Percentiles rank a stretch among this genome's conserved stretches.
Conservation (phyloP, 2,797 vertebrate genomes). For the Halcyon badia region DNA sequence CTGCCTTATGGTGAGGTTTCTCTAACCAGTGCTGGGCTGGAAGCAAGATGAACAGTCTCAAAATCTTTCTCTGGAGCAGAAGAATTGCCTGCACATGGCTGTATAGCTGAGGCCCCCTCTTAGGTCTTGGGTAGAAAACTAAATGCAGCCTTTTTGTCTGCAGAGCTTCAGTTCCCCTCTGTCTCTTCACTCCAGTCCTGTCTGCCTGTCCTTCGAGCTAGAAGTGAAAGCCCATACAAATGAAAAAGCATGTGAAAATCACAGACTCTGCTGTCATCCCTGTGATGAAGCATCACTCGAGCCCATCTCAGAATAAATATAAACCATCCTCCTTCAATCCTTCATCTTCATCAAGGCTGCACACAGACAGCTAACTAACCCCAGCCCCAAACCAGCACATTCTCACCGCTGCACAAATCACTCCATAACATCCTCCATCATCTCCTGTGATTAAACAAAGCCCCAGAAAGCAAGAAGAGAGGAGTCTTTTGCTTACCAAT, state of each 20-base stretch:
- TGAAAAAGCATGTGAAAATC: constrained; percentile 1
- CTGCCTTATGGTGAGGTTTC: neutral
- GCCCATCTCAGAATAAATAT: constrained; percentile 10
- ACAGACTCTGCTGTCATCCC: constrained; percentile 6
- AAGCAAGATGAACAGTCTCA: neutral
- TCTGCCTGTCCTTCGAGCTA: neutral
- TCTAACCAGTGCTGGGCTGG: neutral
- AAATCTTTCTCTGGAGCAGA: neutral
- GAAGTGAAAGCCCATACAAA: neutral
- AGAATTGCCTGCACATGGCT: neutral
- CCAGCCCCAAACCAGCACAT: neutral
- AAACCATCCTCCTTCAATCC: neutral
- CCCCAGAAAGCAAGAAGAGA: neutral
- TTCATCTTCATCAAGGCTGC: constrained; percentile 60
- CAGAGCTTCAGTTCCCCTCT: neutral
- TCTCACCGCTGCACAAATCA: neutral
- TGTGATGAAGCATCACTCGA: neutral
- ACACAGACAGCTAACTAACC: constrained; percentile 20
- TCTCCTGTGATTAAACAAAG: neutral
- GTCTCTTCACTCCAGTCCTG: neutral
- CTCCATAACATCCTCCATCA: neutral
- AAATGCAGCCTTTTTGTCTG: neutral
- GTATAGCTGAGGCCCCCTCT: neutral
- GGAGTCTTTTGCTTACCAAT: neutral
- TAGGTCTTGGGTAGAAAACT: neutral